Conservation (phyloP, 1,140 invertebrate genomes). For the Schlechtendalia chinensis region DNA sequence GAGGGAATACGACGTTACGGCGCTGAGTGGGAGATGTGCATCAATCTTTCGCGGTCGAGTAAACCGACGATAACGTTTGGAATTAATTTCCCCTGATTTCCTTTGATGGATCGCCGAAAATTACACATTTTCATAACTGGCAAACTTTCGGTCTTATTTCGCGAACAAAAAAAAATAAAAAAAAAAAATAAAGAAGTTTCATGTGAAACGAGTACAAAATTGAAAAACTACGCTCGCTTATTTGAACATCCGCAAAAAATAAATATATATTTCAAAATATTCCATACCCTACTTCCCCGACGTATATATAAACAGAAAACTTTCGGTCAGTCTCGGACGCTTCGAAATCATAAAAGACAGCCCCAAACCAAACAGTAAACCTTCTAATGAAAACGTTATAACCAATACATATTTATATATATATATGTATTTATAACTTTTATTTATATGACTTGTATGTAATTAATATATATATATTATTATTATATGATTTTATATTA, state of each 20-base stretch:
- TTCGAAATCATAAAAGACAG: not conserved
- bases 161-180: not conserved
- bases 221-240: not conserved
- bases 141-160: not conserved
- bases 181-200: constrained; percentile 1
- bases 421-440: no score
- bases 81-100: constrained; percentile 7
- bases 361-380: not conserved
- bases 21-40: not conserved
- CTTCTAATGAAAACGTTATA: not conserved
- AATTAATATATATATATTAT: no score
- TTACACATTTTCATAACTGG: not conserved
- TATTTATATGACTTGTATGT: no score
- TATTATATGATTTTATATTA: no score
- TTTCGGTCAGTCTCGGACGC: not conserved
- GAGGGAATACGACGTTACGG: not conserved
- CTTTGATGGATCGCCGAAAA: constrained; percentile 6
- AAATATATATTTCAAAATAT: not conserved
- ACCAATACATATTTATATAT: no score
- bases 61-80: not conserved
- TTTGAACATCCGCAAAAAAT: not conserved
- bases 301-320: not conserved
- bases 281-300: not conserved
- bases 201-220: not conserved
- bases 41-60: constrained; percentile 19